Base-by-base conservation (phyloP, 2,113 vertebrate genomes). In the Ameiurus melas region DNA sequence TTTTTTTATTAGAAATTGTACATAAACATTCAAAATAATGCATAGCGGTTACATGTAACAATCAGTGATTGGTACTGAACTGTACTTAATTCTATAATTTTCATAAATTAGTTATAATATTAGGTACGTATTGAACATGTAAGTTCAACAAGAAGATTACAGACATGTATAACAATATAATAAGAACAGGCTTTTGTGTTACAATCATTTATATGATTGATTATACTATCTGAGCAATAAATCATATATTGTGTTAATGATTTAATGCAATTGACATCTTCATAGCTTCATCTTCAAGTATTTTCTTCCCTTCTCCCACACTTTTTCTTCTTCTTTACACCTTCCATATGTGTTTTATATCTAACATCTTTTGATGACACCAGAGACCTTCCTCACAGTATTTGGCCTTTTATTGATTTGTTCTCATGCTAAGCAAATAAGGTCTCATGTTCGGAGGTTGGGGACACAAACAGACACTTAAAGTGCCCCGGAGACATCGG, bases 361-460 rank as follows among this genome's bases (percentile, higher is more conserved):
- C 95, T 95, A 95, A 93, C 94, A 96, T 96, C 96, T 97, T 85
- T 96, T 96, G 95, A 97, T 96, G 95, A 86, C 94, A 95, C 95
- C 95, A 95, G 96, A 94, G 93, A 94, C 95, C 47, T 75, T 84
- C 68, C 68, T 60, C 33, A 68, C 94, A 95, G 94, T 94, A 95
- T 95, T 94, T 96, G 92, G 83, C 91, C 93, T 96, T 97, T 97
- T 96, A 98, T 98, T 97, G 97, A 98, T 97, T 96, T 97, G 94
- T 96, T 97, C 95, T 97, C 95, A 95, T 96, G 95, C 96, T 95
- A 94, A 96, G 96, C 94, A 97, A 97, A 97, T 97, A 95, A 96
- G 96, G 95, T 95, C 95, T 96, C 92, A 93, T 94, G 94, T 98
- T 98, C 97, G 96, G 96, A 95, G 94, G 94, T 94, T 91, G 93